Evolutionary conservation across 2,797 vertebrate species (phyloP), one percentile per base, ranked within the genome.

Genomic region (Coranthus polyacanthus): DNA sequence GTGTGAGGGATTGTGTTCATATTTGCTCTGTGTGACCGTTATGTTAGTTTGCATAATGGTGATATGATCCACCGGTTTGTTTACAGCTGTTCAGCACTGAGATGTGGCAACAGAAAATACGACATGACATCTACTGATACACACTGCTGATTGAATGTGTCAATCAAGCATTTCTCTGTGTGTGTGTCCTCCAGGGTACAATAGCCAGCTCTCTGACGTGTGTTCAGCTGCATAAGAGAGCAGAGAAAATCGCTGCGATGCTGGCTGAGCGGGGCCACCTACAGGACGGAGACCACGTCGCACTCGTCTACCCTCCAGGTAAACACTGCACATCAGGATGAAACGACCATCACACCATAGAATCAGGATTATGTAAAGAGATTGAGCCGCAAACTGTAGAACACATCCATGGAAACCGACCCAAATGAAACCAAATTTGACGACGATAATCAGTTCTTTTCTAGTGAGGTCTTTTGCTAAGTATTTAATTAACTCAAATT

Each of bases 271-370:
- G 97, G 70, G 96, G 94, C 5, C 96, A 97, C 84, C 92, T 98
- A 44, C 96, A 98, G 86, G 97, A 97, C 18, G 98, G 97, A 53
- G 97, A 98, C 89, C 98, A 98, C 0, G 95, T 98, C 1, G 98
- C 98, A 2, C 92, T 99, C 68, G 96, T 99, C 77, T 99, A 98
- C 89, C 97, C 97, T 15, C 98, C 98, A 90, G 98, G 97, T 98
- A 38, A 65, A 57, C 17, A 1, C 34, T 12, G 32, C 46, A 32
- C 21, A 32, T n/a, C 63, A 47, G 12, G 2, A 6, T 0, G 15
- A 46, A 0, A 18, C 26, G 22, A 5, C 22, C 22, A 5, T 24
- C 22, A 24, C 22, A 24, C 22, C 22, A n/a, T n/a, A n/a, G n/a
- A n/a, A n/a, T n/a, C n/a, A n/a, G n/a, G n/a, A n/a, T n/a, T n/a